Evolutionary conservation across 2,113 vertebrate species (phyloP).

Genomic region (Micronisus gabar): DNA sequence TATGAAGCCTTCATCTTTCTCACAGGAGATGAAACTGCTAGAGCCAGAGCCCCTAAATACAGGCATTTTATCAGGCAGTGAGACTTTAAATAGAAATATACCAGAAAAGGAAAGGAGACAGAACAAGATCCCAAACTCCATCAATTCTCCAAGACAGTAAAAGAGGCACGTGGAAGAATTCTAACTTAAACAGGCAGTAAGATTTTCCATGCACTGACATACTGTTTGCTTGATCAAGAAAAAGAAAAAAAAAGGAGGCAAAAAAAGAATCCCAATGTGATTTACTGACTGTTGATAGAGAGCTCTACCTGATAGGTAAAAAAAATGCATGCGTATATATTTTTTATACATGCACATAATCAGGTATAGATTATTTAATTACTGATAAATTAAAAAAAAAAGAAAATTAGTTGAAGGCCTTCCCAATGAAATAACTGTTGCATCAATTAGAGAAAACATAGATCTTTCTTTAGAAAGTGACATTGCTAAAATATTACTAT

Average conservation of each 20-base stretch:
- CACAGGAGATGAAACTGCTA: neutral
- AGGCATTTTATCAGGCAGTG: neutral
- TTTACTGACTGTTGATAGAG: neutral
- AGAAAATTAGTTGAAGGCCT: neutral
- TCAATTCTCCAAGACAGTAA: neutral
- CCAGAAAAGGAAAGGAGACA: neutral
- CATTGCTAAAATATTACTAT: neutral
- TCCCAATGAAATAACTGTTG: neutral
- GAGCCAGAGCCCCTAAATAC: neutral
- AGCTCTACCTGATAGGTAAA: neutral
- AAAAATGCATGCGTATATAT: neutral
- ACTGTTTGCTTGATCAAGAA: neutral
- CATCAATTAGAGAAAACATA: neutral
- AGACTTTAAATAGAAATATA: constrained; percentile 13
- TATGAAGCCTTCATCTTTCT: neutral
- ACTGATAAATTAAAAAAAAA: neutral
- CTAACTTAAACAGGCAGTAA: neutral
- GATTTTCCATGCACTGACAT: neutral
- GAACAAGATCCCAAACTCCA: neutral
- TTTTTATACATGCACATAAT: neutral
- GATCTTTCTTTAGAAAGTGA: neutral
- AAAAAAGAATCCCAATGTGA: neutral
- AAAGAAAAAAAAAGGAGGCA: neutral
- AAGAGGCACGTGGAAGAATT: neutral
- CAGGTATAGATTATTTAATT: neutral